Evolutionary conservation across 2,113 vertebrate genomes (phyloP).

Genomic region (Sphaerodactylus townsendi): DNA sequence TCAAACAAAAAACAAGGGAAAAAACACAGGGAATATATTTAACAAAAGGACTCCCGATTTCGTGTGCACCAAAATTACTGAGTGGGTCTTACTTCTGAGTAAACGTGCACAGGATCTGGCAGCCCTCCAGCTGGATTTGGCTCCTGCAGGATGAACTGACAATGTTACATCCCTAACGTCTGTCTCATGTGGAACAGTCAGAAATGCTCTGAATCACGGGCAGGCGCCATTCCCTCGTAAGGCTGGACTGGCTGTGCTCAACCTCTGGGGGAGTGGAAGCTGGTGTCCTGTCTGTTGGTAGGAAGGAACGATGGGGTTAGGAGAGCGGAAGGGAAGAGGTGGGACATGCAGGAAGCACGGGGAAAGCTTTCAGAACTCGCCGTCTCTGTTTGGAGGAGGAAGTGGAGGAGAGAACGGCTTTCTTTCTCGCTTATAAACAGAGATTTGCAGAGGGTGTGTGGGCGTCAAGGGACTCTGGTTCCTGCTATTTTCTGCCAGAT

Average conservation of each 20-base stretch:
- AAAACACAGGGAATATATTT: no score
- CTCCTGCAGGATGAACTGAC: background rate
- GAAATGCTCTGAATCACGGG: background rate
- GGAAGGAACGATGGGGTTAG: background rate
- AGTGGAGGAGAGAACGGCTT: background rate
- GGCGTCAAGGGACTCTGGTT: background rate
- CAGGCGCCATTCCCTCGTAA: background rate
- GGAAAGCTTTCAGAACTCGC: background rate
- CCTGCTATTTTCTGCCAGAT: conserved; percentile 13
- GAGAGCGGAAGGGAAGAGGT: background rate
- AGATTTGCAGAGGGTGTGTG: background rate
- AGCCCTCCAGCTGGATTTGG: background rate
- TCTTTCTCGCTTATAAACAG: background rate
- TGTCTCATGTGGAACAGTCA: background rate
- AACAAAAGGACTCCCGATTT: no score
- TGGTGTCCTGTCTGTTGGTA: background rate
- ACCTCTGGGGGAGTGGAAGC: background rate
- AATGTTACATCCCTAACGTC: background rate
- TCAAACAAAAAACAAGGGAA: no score
- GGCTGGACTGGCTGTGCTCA: background rate
- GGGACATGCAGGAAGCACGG: background rate
- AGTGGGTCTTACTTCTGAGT: background rate
- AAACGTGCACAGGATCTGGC: background rate
- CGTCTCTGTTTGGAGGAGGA: background rate
- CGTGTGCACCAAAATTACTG: no score